These are phyloP conservation scores for Osmoderma eremita DNA, from an alignment of 2,888 invertebrate species.

Conservation along the genomic window DNA sequence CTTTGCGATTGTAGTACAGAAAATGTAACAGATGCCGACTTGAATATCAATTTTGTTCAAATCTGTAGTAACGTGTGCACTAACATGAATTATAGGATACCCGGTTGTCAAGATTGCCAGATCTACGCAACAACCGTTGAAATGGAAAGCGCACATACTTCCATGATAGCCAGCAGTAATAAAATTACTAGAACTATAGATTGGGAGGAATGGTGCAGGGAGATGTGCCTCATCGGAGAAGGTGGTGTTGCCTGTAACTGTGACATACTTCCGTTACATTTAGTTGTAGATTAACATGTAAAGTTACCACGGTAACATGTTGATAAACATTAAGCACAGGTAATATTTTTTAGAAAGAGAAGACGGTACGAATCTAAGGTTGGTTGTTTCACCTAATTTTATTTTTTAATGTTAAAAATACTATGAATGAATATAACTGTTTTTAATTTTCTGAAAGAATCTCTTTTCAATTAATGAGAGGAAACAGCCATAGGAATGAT, in stretches of 20 bases:
- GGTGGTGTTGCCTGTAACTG: constrained; percentile 83
- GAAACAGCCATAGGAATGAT: no score
- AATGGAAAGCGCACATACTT: constrained; percentile 16
- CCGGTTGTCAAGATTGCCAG: constrained; percentile 64
- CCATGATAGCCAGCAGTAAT: constrained; percentile 21
- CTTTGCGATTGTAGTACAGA: constrained; percentile 64
- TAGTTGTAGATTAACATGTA: constrained; percentile 25
- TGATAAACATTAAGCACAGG: constrained; percentile 11
- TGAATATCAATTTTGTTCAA: constrained; percentile 61
- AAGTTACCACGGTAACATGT: constrained; percentile 16
- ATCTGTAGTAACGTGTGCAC: constrained; percentile 68
- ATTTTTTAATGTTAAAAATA: no score
- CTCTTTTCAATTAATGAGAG: no score
- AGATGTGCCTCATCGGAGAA: constrained; percentile 73
- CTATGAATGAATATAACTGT: no score
- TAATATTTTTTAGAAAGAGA: constrained; percentile 14
- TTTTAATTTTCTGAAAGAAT: no score
- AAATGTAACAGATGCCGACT: constrained; percentile 48
- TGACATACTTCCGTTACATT: constrained; percentile 71
- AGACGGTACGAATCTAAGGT: constrained; percentile 13
- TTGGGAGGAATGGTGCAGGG: constrained; percentile 74
- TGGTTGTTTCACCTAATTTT: no score
- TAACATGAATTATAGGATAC: constrained; percentile 56
- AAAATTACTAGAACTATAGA: constrained; percentile 55
- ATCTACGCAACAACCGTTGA: constrained; percentile 26